Conservation (phyloP, 2,113 vertebrate species). For the Sclerurus mexicanus region DNA sequence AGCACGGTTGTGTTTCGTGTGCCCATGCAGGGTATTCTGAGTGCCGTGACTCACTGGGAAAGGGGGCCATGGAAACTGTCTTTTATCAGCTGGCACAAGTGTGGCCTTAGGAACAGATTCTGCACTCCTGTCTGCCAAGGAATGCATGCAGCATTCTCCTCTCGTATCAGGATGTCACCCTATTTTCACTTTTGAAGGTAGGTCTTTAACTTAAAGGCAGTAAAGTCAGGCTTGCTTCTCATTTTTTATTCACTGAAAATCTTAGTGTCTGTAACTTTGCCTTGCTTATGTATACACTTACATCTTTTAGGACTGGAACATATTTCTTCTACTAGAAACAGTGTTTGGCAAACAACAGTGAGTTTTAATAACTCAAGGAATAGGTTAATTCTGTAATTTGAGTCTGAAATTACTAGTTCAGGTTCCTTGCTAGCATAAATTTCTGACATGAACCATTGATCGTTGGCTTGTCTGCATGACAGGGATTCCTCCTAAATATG, state of each 20-base stretch:
- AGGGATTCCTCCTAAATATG: neutral
- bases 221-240: neutral
- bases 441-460: neutral
- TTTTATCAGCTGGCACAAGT: neutral
- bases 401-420: neutral
- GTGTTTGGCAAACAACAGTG: neutral
- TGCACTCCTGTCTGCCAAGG: neutral
- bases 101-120: neutral
- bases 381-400: neutral
- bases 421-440: neutral
- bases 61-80: neutral
- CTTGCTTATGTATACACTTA: neutral
- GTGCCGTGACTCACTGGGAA: neutral
- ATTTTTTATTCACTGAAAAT: neutral
- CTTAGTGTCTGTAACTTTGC: neutral
- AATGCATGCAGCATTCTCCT: neutral
- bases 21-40: neutral
- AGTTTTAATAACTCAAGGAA: neutral
- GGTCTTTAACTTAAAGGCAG: neutral
- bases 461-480: neutral
- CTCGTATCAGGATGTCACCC: neutral
- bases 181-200: neutral
- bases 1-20: rapidly evolving
- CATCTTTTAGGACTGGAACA: neutral
- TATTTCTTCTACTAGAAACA: neutral